phyloP scores from a whole-genome alignment of 2,797 vertebrate species.

The Rhynchotus rufescens region DNA sequence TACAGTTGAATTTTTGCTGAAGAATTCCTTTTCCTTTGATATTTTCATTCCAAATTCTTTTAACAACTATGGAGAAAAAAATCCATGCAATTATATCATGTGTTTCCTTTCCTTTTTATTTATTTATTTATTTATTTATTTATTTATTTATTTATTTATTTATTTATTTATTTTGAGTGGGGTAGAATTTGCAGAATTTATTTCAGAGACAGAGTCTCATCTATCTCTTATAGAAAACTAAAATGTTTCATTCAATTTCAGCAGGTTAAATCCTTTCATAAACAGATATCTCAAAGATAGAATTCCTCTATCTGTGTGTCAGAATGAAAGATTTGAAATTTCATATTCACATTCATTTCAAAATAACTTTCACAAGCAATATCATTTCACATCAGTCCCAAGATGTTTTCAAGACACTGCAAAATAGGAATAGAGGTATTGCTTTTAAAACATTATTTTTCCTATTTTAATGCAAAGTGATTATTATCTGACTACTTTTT shows the following conservation, averaged over 20 bases:
- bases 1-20: neutral
- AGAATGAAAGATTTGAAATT: neutral
- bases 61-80: neutral
- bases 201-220: neutral
- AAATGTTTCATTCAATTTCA: neutral
- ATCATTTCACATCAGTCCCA: neutral
- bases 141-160: too few species aligned
- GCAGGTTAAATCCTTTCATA: neutral
- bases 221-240: neutral
- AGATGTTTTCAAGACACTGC: neutral
- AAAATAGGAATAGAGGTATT: neutral
- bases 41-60: neutral
- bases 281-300: neutral
- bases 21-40: neutral
- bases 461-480: neutral
- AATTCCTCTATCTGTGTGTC: fast-evolving
- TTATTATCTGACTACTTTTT: neutral
- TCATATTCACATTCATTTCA: neutral
- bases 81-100: neutral
- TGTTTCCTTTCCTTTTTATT: too few species aligned
- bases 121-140: too few species aligned
- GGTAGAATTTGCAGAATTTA: neutral
- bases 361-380: neutral
- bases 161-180: too few species aligned
- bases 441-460: neutral